phyloP scores from a whole-genome alignment of 2,113 vertebrate species.

The Thomomys bottae region DNA sequence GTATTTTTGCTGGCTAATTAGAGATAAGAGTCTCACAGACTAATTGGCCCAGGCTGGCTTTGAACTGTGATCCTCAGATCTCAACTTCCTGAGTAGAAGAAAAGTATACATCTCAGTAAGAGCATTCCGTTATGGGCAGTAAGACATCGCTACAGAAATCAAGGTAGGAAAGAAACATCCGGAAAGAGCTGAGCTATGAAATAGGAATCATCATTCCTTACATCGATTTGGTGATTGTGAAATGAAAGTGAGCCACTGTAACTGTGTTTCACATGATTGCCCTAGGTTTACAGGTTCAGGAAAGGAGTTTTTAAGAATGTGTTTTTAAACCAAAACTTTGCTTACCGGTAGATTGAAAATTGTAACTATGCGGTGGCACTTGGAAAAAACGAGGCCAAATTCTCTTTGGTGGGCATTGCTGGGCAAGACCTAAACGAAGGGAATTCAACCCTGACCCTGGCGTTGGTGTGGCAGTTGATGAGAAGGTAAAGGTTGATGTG shows the following conservation, averaged over 20 bases:
- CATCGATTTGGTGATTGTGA: background rate
- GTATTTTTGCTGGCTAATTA: no score
- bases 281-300: background rate
- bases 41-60: no score
- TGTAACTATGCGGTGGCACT: slow-evolving; percentile 97
- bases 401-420: slow-evolving; percentile 97
- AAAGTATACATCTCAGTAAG: background rate
- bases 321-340: slow-evolving; percentile 47
- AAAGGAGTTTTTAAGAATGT: background rate
- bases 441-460: slow-evolving; percentile 92
- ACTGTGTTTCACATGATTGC: slow-evolving; percentile 9
- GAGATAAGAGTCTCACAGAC: no score
- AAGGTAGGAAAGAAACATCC: background rate
- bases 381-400: slow-evolving; percentile 91
- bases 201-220: background rate
- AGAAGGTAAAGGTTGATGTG: slow-evolving; percentile 88
- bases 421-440: slow-evolving; percentile 95
- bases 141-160: background rate
- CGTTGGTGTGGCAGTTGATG: slow-evolving; percentile 98
- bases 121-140: background rate
- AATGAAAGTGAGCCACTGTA: background rate
- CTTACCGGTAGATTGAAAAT: slow-evolving; percentile 93
- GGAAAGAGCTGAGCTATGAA: slow-evolving; percentile 11
- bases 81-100: no score
- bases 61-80: no score